Evolutionary conservation across 2,888 invertebrate genomes (phyloP).

Genomic region (Pteria penguin): DNA sequence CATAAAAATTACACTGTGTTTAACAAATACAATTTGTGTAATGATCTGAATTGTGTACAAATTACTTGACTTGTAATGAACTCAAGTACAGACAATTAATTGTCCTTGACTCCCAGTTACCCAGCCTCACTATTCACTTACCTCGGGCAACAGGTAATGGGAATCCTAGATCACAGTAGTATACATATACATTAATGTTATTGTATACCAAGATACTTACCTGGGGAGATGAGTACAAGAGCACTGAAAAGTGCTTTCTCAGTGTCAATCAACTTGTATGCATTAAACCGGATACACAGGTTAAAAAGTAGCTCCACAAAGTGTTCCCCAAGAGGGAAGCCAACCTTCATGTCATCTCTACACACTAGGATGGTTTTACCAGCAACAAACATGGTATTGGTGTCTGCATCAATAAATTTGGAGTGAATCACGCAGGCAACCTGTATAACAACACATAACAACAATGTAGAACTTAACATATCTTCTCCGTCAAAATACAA

Average conservation of each 20-base stretch:
- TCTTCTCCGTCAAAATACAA: background rate
- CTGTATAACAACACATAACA: conserved; percentile 64
- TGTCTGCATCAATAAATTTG: conserved; percentile 76
- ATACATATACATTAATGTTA: too few relatives aligned
- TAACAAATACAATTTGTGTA: too few relatives aligned
- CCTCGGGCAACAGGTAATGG: too few relatives aligned
- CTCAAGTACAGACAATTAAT: too few relatives aligned
- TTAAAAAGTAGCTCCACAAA: conserved; percentile 79
- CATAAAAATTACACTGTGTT: too few relatives aligned
- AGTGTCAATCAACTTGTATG: conserved; percentile 74
- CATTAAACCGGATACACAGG: conserved; percentile 77
- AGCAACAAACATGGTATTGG: conserved; percentile 75
- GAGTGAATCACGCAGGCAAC: conserved; percentile 79
- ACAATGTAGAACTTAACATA: background rate
- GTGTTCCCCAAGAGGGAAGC: conserved; percentile 77
- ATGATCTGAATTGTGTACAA: too few relatives aligned
- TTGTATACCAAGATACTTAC: conserved; percentile 51
- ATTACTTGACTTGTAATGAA: too few relatives aligned
- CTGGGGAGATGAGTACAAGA: conserved; percentile 78
- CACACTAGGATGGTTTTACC: conserved; percentile 70
- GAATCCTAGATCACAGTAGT: too few relatives aligned
- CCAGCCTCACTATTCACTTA: too few relatives aligned
- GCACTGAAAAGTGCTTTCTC: conserved; percentile 79
- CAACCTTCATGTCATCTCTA: conserved; percentile 76
- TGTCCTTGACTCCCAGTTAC: too few relatives aligned